Evolutionary conservation across 2,797 vertebrate genomes (phyloP).

Genomic region (Pipistrellus pipistrellus): DNA sequence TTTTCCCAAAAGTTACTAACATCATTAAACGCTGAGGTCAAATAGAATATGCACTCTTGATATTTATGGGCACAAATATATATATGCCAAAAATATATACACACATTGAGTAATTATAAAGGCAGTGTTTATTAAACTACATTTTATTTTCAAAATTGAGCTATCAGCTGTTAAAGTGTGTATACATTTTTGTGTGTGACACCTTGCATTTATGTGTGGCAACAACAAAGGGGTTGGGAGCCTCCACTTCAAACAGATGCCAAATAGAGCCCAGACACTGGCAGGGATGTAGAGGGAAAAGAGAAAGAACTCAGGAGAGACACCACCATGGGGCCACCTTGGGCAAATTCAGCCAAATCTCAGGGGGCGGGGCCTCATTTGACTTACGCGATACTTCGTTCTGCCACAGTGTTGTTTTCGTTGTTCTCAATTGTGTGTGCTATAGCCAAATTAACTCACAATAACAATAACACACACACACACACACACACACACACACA

Average conservation of each 20-base stretch:
- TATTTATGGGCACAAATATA: neutral
- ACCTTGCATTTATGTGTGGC: neutral
- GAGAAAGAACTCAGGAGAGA: neutral
- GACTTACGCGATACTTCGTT: neutral
- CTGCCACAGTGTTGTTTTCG: neutral
- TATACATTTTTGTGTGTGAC: too few species aligned
- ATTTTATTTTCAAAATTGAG: too few species aligned
- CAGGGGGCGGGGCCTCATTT: neutral
- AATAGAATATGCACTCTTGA: neutral
- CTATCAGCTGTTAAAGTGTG: too few species aligned
- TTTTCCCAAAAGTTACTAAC: conserved; percentile 18
- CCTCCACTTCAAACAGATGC: neutral
- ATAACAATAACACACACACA: neutral
- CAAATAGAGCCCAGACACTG: neutral
- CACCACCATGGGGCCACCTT: neutral
- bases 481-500: neutral
- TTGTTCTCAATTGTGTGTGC: neutral
- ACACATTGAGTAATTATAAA: too few species aligned
- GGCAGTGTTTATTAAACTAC: too few species aligned
- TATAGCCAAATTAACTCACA: neutral
- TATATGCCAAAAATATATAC: too few species aligned
- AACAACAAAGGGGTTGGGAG: neutral
- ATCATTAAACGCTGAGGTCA: neutral
- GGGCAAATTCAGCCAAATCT: neutral
- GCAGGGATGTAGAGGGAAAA: neutral